Evolutionary conservation across 2,113 vertebrate genomes (phyloP).

Genomic region (Cephalopterus ornatus): DNA sequence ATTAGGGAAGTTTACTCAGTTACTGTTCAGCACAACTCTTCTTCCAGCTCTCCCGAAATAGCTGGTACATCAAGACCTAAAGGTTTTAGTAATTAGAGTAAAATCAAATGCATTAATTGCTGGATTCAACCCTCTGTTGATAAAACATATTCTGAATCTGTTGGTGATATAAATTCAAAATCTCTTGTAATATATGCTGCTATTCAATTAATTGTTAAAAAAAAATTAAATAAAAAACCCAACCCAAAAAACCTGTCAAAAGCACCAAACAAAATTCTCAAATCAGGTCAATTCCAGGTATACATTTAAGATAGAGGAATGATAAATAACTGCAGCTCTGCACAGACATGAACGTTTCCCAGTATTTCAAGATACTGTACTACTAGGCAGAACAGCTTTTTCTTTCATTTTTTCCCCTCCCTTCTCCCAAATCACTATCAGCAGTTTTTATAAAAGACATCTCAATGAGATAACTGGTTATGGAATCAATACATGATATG

Average conservation of each 20-base stretch:
- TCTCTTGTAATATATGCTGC: neutral
- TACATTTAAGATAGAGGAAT: neutral
- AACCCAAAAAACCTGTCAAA: neutral
- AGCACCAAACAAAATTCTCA: neutral
- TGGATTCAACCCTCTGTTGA: neutral
- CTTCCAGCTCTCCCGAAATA: neutral
- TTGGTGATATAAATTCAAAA: neutral
- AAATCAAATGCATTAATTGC: neutral
- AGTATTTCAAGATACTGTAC: constrained; percentile 5
- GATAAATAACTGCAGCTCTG: constrained; percentile 13
- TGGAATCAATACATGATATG: constrained; percentile 66
- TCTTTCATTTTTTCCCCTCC: neutral
- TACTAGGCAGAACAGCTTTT: neutral
- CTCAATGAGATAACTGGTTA: constrained; percentile 56
- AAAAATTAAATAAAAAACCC: too few species aligned
- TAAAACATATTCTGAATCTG: neutral
- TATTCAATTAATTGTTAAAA: neutral
- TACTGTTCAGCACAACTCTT: neutral
- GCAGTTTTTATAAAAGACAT: constrained; percentile 63
- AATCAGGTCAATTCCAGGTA: neutral
- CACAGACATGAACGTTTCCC: neutral
- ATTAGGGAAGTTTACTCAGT: neutral
- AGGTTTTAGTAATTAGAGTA: neutral
- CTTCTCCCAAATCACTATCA: constrained; percentile 42
- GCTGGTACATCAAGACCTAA: neutral